These are phyloP conservation scores for Campoplex nolae DNA, from an alignment of 2,888 invertebrate genomes.

Conservation along the genomic window DNA sequence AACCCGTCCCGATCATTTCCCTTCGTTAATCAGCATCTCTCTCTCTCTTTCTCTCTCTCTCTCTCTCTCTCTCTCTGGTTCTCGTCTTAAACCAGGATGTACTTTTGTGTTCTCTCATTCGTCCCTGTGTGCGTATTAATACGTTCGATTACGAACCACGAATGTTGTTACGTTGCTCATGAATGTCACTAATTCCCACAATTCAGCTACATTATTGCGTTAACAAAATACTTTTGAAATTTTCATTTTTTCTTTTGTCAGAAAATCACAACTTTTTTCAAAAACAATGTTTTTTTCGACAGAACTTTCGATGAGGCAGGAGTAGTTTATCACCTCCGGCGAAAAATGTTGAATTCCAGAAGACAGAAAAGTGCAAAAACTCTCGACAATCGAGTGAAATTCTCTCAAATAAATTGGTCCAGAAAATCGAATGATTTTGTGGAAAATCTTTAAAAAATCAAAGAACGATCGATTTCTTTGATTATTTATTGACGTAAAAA, in stretches of 20 bases:
- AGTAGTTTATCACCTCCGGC: background rate
- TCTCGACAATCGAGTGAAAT: background rate
- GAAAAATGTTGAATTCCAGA: background rate
- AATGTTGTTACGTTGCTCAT: background rate
- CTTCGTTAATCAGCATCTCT: slow-evolving; percentile 56
- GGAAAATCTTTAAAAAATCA: no score
- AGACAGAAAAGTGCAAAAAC: background rate
- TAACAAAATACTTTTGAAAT: no score
- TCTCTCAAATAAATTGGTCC: background rate
- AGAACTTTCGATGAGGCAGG: no score
- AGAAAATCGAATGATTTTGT: no score
- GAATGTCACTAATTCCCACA: no score
- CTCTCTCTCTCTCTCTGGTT: slow-evolving; percentile 3
- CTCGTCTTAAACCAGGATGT: background rate
- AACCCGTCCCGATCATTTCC: slow-evolving; percentile 68
- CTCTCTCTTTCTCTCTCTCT: slow-evolving; percentile 7
- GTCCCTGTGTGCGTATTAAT: background rate
- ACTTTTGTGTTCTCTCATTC: background rate
- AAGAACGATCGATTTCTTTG: background rate
- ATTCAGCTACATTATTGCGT: no score
- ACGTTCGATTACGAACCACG: background rate
- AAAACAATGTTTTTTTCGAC: no score
- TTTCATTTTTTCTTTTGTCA: no score
- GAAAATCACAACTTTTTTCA: no score
- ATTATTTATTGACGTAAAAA: background rate